Evolutionary conservation across 2,888 invertebrate species (phyloP).

Genomic region (Acronicta alni): DNA sequence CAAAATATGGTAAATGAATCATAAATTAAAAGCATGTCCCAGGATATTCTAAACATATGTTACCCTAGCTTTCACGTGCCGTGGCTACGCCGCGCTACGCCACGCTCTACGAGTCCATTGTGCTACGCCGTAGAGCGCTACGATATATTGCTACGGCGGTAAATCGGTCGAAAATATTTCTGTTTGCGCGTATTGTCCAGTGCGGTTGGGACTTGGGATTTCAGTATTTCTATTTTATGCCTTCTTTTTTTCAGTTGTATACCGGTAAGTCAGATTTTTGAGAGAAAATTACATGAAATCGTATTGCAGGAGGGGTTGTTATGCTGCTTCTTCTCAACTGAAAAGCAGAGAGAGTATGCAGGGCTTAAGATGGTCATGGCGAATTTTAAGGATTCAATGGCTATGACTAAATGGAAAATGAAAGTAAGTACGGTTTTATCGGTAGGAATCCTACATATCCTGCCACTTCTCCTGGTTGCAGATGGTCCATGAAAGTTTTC

Average conservation of each 20-base stretch:
- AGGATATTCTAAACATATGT: slow-evolving; percentile 50
- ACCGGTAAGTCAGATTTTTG: not conserved
- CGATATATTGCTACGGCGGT: slow-evolving; percentile 64
- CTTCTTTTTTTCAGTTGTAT: slow-evolving; percentile 16
- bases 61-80: slow-evolving; percentile 58
- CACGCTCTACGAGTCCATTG: slow-evolving; percentile 66
- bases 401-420: too few relatives aligned
- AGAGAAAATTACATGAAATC: too few relatives aligned
- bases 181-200: slow-evolving; percentile 57
- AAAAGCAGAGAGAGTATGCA: too few relatives aligned
- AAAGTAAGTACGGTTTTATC: too few relatives aligned
- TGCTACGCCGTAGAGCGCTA: slow-evolving; percentile 69
- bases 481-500: too few relatives aligned
- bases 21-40: slow-evolving; percentile 54
- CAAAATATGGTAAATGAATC: slow-evolving; percentile 43
- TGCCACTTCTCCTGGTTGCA: too few relatives aligned
- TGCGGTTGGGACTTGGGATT: slow-evolving; percentile 46
- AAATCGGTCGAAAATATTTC: slow-evolving; percentile 65
- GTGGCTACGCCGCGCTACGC: slow-evolving; percentile 58
- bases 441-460: too few relatives aligned
- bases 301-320: too few relatives aligned
- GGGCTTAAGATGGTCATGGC: too few relatives aligned
- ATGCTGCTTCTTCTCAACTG: too few relatives aligned
- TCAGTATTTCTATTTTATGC: slow-evolving; percentile 34
- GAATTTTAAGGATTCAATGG: too few relatives aligned